A percentile compares a stretch with the other conserved stretches of the same genome.
Evolutionary conservation across 1,140 invertebrate genomes (phyloP).

Genomic region (Pogonus chalceus): DNA sequence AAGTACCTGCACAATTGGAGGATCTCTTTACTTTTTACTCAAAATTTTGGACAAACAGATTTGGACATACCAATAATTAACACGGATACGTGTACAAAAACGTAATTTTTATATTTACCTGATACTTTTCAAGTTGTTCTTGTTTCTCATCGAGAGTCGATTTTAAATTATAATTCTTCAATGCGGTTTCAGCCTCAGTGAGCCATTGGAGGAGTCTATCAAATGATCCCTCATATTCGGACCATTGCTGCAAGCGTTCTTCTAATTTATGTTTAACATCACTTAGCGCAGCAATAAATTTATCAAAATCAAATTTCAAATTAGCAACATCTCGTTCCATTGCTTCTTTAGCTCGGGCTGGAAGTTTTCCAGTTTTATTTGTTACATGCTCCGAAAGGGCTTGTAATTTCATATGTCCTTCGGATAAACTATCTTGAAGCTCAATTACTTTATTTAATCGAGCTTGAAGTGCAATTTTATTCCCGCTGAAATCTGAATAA

Average conservation of each 20-base stretch:
- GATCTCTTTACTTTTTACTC: no score
- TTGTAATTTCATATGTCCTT: slow-evolving; percentile 61
- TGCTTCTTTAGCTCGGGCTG: slow-evolving; percentile 64
- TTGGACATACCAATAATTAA: no score
- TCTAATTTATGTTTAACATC: slow-evolving; percentile 71
- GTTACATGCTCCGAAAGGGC: slow-evolving; percentile 57
- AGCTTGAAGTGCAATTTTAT: slow-evolving; percentile 62
- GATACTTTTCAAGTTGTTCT: slow-evolving; percentile 81
- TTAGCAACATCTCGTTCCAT: slow-evolving; percentile 70
- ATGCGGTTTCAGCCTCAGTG: slow-evolving; percentile 70
- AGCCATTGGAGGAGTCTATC: slow-evolving; percentile 76
- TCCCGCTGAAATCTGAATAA: slow-evolving; percentile 71
- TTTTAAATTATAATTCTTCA: slow-evolving; percentile 79
- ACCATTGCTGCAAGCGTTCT: slow-evolving; percentile 81
- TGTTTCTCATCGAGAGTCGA: slow-evolving; percentile 83
- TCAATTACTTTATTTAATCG: slow-evolving; percentile 65
- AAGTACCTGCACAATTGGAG: no score
- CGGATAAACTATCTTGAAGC: slow-evolving; percentile 62
- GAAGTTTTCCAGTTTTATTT: slow-evolving; percentile 52
- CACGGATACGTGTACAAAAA: no score
- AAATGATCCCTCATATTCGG: slow-evolving; percentile 77
- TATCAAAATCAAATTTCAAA: slow-evolving; percentile 68
- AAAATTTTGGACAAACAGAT: no score
- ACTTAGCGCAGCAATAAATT: slow-evolving; percentile 62
- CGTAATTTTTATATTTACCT: slow-evolving; percentile 48